These are phyloP conservation scores for Xiphophorus couchianus DNA, from an alignment of 2,113 vertebrate genomes.

Conservation along the genomic window DNA sequence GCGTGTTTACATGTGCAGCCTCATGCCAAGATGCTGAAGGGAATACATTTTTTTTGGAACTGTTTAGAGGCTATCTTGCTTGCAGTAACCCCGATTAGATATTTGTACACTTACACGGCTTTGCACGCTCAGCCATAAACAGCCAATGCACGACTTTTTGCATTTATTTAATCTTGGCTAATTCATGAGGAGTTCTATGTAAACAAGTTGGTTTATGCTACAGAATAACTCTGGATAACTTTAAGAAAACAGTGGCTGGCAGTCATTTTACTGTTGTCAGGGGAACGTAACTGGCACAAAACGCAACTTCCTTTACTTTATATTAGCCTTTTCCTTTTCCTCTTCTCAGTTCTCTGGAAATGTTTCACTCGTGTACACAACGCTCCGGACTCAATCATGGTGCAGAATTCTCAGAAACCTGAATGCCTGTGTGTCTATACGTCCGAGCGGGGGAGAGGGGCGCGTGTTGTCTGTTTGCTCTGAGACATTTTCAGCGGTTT, in stretches of 20 bases:
- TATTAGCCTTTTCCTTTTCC: constrained; percentile 3
- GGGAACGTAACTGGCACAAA: constrained; percentile 3
- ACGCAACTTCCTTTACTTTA: neutral
- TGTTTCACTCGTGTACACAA: neutral
- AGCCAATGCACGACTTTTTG: neutral
- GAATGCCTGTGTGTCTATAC: neutral
- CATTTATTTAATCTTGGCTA: neutral
- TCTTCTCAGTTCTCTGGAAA: constrained; percentile 6
- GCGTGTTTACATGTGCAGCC: constrained; percentile 33
- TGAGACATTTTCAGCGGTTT: constrained; percentile 44
- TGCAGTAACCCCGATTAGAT: constrained; percentile 35
- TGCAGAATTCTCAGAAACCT: neutral
- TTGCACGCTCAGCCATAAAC: neutral
- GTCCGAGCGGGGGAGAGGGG: no score
- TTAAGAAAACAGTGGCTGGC: neutral
- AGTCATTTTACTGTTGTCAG: neutral
- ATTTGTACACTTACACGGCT: constrained; percentile 22
- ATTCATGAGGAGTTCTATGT: neutral
- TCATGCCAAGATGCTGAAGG: constrained; percentile 16
- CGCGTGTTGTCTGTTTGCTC: constrained; percentile 12
- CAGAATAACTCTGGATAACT: neutral
- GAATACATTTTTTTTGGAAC: neutral
- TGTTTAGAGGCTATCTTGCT: constrained; percentile 44
- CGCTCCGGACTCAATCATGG: neutral
- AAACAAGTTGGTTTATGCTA: constrained; percentile 6